These are phyloP conservation scores for Dicaeum eximium DNA, from an alignment of 2,113 vertebrate genomes.

Conservation along the genomic window DNA sequence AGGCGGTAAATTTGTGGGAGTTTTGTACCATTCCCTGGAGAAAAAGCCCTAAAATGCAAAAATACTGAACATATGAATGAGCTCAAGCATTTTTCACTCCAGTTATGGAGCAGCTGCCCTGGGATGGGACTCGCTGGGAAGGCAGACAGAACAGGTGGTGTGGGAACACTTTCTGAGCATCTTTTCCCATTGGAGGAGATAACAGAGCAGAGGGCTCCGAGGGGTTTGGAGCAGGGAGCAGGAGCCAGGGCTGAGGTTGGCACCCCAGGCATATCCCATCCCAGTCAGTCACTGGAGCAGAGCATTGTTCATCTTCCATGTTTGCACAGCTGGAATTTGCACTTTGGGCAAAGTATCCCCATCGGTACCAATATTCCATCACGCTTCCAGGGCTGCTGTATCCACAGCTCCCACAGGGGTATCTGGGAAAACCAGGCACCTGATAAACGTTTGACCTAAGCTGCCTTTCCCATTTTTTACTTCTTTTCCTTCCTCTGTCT, in stretches of 20 bases:
- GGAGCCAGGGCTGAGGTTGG: background rate
- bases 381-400: background rate
- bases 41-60: background rate
- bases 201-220: rapidly evolving
- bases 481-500: background rate
- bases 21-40: background rate
- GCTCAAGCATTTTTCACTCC: background rate
- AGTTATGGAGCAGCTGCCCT: background rate
- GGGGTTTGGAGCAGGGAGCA: too few relatives aligned
- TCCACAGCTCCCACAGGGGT: background rate
- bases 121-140: rapidly evolving
- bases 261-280: rapidly evolving
- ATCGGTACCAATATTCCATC: background rate
- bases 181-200: rapidly evolving
- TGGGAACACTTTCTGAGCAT: background rate
- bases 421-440: background rate
- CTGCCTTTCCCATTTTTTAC: background rate
- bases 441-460: background rate
- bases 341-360: background rate
- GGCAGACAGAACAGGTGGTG: background rate
- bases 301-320: background rate
- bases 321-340: background rate
- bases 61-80: rapidly evolving
- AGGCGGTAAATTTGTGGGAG: rapidly evolving
- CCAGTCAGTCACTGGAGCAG: rapidly evolving